These are phyloP conservation scores for Theretra japonica DNA, from an alignment of 2,888 invertebrate genomes.

Conservation along the genomic window DNA sequence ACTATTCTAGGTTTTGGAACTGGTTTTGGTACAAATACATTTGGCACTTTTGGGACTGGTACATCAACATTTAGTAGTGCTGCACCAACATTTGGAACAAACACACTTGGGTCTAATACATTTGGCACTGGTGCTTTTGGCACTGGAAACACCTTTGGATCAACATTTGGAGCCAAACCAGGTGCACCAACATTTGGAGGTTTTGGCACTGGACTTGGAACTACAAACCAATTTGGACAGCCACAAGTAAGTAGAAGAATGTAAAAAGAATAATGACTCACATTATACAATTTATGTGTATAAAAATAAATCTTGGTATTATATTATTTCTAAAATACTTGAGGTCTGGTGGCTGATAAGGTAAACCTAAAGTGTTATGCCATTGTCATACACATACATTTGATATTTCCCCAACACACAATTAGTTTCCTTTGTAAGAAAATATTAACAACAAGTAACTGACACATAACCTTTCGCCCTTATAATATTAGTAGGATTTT, in stretches of 20 bases:
- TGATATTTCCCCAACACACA: no score
- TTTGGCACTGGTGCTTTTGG: slow-evolving; percentile 61
- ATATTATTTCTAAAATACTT: no score
- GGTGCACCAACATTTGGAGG: slow-evolving; percentile 76
- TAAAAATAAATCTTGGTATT: no score
- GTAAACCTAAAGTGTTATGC: no score
- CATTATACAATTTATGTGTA: no score
- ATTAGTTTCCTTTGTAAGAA: no score
- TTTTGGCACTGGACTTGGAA: slow-evolving; percentile 74
- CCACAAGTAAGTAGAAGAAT: slow-evolving; percentile 52
- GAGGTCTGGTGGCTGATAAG: no score
- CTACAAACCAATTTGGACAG: slow-evolving; percentile 74
- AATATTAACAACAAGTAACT: no score
- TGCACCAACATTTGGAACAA: slow-evolving; percentile 66
- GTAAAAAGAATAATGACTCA: no score
- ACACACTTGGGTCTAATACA: slow-evolving; percentile 62
- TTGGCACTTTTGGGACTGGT: slow-evolving; percentile 61
- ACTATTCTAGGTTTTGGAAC: slow-evolving; percentile 65
- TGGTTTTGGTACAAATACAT: slow-evolving; percentile 40
- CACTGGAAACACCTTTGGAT: slow-evolving; percentile 69
- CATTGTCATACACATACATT: no score
- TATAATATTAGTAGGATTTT: no score
- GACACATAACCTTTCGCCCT: no score
- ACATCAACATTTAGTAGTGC: slow-evolving; percentile 65
- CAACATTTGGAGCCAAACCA: slow-evolving; percentile 79